phyloP scores from a whole-genome alignment of 1,140 invertebrate species.

The Schlechtendalia chinensis region DNA sequence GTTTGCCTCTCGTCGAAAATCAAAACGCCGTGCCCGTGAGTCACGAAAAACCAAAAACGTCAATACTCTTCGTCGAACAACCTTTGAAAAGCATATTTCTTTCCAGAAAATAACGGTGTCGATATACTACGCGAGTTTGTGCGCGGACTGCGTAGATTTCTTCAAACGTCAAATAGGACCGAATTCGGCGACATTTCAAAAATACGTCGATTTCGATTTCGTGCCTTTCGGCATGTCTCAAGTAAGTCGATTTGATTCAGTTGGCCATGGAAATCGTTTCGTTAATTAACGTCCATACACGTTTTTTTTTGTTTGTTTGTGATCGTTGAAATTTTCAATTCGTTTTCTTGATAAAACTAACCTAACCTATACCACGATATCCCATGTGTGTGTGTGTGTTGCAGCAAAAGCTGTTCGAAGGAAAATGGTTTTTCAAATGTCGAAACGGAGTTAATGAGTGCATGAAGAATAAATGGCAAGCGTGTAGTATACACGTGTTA shows the following conservation, averaged over 20 bases:
- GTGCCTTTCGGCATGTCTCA: conserved; percentile 14
- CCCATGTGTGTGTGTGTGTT: not conserved
- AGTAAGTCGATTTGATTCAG: conserved; percentile 6
- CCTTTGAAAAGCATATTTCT: not conserved
- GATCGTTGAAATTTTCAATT: too few relatives aligned
- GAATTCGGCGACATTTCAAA: conserved; percentile 5
- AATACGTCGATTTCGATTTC: conserved; percentile 39
- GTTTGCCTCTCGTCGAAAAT: not conserved
- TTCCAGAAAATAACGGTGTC: conserved; percentile 23
- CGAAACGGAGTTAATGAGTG: conserved; percentile 13
- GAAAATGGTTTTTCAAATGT: conserved; percentile 40
- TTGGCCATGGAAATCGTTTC: too few relatives aligned
- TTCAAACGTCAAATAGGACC: conserved; percentile 27
- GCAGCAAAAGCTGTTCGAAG: conserved; percentile 7
- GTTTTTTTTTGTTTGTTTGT: too few relatives aligned
- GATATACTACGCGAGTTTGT: conserved; percentile 16
- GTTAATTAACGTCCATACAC: too few relatives aligned
- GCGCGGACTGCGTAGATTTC: not conserved
- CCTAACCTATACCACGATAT: too few relatives aligned
- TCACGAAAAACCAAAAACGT: not conserved
- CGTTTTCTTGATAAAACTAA: too few relatives aligned
- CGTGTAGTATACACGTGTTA: conserved; percentile 15
- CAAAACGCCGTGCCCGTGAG: conserved; percentile 34
- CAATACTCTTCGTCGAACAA: not conserved
- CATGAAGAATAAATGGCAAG: conserved; percentile 39